Conservation (phyloP, 2,113 vertebrate genomes). For the Gymnogyps californianus region DNA sequence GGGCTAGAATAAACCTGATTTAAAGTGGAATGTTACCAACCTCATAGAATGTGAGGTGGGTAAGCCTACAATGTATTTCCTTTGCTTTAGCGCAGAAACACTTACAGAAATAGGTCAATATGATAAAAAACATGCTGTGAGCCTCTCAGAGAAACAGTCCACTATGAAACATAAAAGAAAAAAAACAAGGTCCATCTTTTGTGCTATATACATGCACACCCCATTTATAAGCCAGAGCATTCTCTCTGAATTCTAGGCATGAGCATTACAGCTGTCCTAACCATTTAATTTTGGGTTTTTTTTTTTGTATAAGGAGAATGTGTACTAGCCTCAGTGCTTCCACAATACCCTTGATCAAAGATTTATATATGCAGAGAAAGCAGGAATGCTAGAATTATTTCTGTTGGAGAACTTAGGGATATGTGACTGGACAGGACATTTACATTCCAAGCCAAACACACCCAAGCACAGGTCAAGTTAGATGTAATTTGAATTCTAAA, state of each 20-base stretch:
- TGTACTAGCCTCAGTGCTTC: not conserved
- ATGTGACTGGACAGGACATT: constrained; percentile 36
- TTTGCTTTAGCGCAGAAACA: not conserved
- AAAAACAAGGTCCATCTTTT: not conserved
- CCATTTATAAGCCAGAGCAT: constrained; percentile 5
- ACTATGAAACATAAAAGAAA: not conserved
- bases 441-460: constrained; percentile 52
- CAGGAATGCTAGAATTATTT: constrained; percentile 51
- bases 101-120: not conserved
- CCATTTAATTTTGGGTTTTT: not conserved
- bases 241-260: not conserved
- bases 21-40: not conserved
- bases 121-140: constrained; percentile 2
- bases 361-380: constrained; percentile 32
- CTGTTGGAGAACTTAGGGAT: constrained; percentile 35
- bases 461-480: not conserved
- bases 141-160: not conserved
- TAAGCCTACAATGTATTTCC: not conserved
- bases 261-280: not conserved
- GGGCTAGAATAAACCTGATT: not conserved
- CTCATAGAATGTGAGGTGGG: not conserved
- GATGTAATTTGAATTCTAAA: constrained; percentile 39
- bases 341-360: constrained; percentile 6
- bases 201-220: not conserved
- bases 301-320: not conserved